Evolutionary conservation across 2,888 invertebrate species (phyloP), one percentile per base, ranked within the genome.

Genomic region (Cryptocheilus praepositus): DNA sequence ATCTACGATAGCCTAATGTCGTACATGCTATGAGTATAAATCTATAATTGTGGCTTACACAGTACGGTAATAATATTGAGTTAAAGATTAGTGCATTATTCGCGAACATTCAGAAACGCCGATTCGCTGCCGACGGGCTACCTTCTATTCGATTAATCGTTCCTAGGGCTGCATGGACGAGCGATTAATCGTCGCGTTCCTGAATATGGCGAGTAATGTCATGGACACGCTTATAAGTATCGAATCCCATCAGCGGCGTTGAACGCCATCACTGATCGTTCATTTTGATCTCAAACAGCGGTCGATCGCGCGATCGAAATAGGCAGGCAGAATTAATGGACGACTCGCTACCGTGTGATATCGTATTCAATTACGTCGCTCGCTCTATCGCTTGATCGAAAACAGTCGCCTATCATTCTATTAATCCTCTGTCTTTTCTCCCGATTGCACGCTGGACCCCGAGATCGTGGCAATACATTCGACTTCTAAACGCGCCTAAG

Each of bases 141-240:
- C 49, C 19, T 49, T n/a, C 19, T 19, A 49, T 19, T 49, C 49
- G 49, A 25, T 46, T 43, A 18, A 52, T 44, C 44, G 15, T 21
- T 61, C 46, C 45, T 25, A 63, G n/a, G n/a, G 21, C 7, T 21
- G 60, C 3, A 4, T 16, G 49, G 28, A 19, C 5, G 53, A 16
- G 54, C 36, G 22, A 44, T 58, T 61, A 63, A 67, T 71, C 68
- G 69, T 44, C 36, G 66, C 67, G 77, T 80, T 85, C 71, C 80
- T 81, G 82, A 85, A 85, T 79, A 82, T 83, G 78, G 68, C 80
- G 79, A 84, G 76, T 81, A 82, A 84, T 79, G 74, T 65, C 69
- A 57, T 76, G 62, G 74, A 71, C 73, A 77, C 73, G 73, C 74
- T 80, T 80, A 76, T 62, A 67, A 71, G 70, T 76, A 73, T 63